Base-by-base conservation (phyloP, 2,888 invertebrate species). In the Tridacna gigas region DNA sequence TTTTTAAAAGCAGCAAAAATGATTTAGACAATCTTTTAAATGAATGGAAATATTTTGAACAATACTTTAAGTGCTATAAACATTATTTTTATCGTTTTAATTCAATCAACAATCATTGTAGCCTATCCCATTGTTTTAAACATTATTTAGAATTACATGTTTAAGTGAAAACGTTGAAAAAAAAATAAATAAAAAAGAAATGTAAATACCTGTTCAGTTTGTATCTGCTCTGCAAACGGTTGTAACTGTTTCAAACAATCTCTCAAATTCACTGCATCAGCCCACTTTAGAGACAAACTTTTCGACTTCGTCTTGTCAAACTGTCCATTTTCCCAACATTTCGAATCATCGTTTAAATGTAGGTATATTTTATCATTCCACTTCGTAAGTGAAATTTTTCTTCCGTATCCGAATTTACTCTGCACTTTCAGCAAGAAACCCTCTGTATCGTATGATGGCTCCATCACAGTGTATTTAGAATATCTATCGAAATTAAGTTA, bases 351-450 rank as follows among this genome's bases (percentile, higher is more conserved):
- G 60, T 66, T 74, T 15, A 79, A 65, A 45, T 74, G 79, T 37
- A 79, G 26, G 56, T 60, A 79, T 7, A 67, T n/a, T 28, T 48
- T 66, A 56, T 51, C 67, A 28, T 74, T 79, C 74, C 74, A 79
- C 37, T 74, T 79, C 25, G 79, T 79, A 20, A 74, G 60, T 13
- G 74, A 45, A 12, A 79, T 66, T 37, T 28, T 63, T 66, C 74
- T 48, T 1, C 74, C 51, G 66, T 79, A 79, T 22, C 22, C 79
- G 48, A 79, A 74, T 66, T 60, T 74, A 11, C 74, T 60, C 25
- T 28, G n/a, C 22, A 74, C 79, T 67, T 65, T 74, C 15, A 47
- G 18, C 48, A 79, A 67, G 65, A 79, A 79, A 18, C 79, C 79
- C 45, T 65, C 22, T 25, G 22, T 37, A 67, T 79, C 74, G 74